Percentiles rank a stretch among this genome's conserved stretches.
phyloP scores from a whole-genome alignment of 1,140 invertebrate genomes.

The Aricia agestis region DNA sequence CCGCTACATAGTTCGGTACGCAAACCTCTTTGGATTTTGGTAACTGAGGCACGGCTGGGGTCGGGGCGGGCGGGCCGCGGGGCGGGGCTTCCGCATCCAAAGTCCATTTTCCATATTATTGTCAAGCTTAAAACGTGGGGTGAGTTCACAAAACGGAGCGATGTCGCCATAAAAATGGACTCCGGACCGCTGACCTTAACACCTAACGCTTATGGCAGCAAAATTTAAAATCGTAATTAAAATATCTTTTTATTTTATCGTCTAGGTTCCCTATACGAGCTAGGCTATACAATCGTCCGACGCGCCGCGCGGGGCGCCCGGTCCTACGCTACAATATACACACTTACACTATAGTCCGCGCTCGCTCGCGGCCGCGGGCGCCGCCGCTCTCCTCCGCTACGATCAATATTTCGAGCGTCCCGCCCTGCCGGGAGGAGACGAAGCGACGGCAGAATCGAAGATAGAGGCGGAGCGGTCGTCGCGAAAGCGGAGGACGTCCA shows the following conservation, averaged over 20 bases:
- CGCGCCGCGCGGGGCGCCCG: conserved; percentile 17
- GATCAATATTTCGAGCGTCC: too few species aligned
- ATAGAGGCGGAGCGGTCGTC: not conserved
- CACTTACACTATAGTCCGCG: conserved; percentile 50
- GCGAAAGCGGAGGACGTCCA: not conserved
- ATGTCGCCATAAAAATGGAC: conserved; percentile 45
- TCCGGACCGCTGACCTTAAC: conserved; percentile 43
- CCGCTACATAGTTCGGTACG: not conserved
- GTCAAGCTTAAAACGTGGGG: conserved; percentile 41
- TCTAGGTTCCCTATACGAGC: conserved; percentile 50
- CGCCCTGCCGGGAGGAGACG: too few species aligned
- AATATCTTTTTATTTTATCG: conserved; percentile 63
- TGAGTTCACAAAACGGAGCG: conserved; percentile 29
- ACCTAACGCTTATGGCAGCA: conserved; percentile 64
- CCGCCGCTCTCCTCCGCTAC: not conserved
- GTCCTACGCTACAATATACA: conserved; percentile 47
- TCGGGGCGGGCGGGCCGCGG: not conserved
- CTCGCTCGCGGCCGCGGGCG: conserved; percentile 27
- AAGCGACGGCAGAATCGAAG: too few species aligned
- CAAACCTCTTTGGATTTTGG: not conserved
- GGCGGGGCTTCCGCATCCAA: conserved; percentile 21
- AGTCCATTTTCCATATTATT: conserved; percentile 49
- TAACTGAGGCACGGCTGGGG: not conserved
- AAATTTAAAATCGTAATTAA: conserved; percentile 67
- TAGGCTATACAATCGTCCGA: conserved; percentile 56